A percentile compares a stretch with the other conserved stretches of the same genome.
Evolutionary conservation across 2,888 invertebrate genomes (phyloP).

Genomic region (Eledona agricola): DNA sequence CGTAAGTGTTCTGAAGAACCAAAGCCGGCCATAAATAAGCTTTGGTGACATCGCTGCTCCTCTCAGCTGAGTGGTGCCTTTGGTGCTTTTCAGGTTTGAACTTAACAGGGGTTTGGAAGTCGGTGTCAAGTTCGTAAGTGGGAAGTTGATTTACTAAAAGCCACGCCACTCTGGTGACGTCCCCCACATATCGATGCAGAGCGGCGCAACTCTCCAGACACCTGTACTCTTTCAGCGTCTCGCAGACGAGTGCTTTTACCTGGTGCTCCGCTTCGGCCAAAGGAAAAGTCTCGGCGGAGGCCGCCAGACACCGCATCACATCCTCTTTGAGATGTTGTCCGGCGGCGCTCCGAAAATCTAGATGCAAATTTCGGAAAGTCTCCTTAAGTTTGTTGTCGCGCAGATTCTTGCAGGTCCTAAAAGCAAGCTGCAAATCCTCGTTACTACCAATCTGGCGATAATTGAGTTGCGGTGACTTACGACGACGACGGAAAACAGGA

Average conservation of each 20-base stretch:
- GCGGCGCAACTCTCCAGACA: slow-evolving; percentile 82
- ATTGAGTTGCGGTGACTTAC: slow-evolving; percentile 69
- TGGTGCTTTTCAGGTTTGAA: slow-evolving; percentile 78
- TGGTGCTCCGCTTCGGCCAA: slow-evolving; percentile 74
- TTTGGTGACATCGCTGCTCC: slow-evolving; percentile 77
- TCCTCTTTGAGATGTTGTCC: slow-evolving; percentile 68
- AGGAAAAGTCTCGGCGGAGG: slow-evolving; percentile 76
- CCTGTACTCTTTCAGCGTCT: slow-evolving; percentile 93
- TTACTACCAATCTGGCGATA: slow-evolving; percentile 26
- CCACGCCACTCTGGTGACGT: slow-evolving; percentile 90
- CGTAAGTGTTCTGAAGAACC: slow-evolving; percentile 78
- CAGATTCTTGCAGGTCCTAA: slow-evolving; percentile 75
- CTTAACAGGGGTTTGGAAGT: slow-evolving; percentile 71
- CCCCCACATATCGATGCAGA: slow-evolving; percentile 80
- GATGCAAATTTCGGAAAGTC: slow-evolving; percentile 66
- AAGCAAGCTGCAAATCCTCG: slow-evolving; percentile 69
- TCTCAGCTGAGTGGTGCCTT: slow-evolving; percentile 79
- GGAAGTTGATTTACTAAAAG: slow-evolving; percentile 79
- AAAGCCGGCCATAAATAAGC: slow-evolving; percentile 90
- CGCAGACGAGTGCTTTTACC: slow-evolving; percentile 72
- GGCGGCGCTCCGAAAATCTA: slow-evolving; percentile 58
- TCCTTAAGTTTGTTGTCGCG: slow-evolving; percentile 78
- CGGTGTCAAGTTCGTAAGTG: slow-evolving; percentile 72
- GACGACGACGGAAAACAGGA: slow-evolving; percentile 94
- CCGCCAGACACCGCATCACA: slow-evolving; percentile 68